Base-by-base conservation (phyloP, 2,797 vertebrate species). In the Gallinago nigripennis region DNA sequence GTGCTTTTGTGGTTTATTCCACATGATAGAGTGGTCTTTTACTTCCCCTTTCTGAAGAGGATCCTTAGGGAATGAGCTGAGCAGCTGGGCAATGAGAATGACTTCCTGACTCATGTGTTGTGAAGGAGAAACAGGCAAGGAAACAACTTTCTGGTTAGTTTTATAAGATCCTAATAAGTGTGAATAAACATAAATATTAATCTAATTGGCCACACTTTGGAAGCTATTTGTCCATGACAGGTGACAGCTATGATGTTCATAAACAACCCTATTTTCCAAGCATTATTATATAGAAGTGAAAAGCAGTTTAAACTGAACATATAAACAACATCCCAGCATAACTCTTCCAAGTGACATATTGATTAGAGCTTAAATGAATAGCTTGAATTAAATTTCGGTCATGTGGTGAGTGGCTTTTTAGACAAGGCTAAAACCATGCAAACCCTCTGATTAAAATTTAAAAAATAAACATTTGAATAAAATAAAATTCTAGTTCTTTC, bases 321-420 rank as follows among this genome's bases (percentile, higher is more conserved):
- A 86, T 76, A 96, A 91, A 86, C n/a, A 90, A 50, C 78, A 81
- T 86, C 76, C 88, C 16, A 43, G 18, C 33, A 48, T 87, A 90
- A 85, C 76, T 95, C 16, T 50, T 73, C 57, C 48, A 63, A 95
- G 50, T 92, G 80, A 88, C 83, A 90, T 92, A 94, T 66, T 90
- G 86, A 95, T 96, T 95, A 91, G 48, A 91, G 41, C 35, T 92
- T 88, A 92, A 96, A 94, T 80, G 9, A 95, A 87, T 82, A 90
- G n/a, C 43, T 70, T 86, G 51, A 63, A 82, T 93, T 90, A 92
- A 88, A 91, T 89, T 90, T 94, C 78, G 60, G 48, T 86, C 50
- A 86, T 70, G 58, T 2, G 2, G n/a, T 65, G 65, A 96, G 33
- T 86, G 76, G 43, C 18, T 91, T 80, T 93, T 60, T 30, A 95